Percentiles rank a stretch among this genome's conserved stretches.
phyloP scores from a whole-genome alignment of 2,113 vertebrate species.

The Petromus typicus region DNA sequence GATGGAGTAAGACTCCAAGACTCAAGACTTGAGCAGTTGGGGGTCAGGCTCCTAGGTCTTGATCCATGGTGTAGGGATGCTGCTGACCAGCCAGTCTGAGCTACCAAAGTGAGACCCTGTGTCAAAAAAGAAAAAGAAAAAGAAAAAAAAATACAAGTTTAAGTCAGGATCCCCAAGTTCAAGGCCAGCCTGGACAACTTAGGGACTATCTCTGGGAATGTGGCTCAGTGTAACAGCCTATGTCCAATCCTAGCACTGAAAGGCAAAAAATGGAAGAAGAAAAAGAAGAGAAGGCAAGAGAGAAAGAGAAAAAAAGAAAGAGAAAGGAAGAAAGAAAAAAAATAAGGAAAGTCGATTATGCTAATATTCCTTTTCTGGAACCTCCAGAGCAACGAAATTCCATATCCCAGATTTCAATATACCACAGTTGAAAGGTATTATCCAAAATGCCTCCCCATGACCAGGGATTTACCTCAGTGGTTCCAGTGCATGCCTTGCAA shows the following conservation, averaged over 20 bases:
- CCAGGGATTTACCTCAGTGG: no score
- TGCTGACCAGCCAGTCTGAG: background rate
- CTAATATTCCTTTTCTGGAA: background rate
- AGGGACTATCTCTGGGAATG: background rate
- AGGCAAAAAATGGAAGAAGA: background rate
- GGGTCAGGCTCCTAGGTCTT: background rate
- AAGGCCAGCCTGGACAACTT: background rate
- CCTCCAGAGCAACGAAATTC: background rate
- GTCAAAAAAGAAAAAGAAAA: background rate
- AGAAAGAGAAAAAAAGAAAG: no score
- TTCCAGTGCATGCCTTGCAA: no score
- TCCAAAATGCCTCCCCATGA: background rate
- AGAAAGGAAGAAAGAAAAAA: background rate
- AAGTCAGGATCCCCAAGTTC: background rate
- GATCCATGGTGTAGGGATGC: background rate
- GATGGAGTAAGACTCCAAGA: background rate
- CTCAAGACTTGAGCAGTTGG: background rate
- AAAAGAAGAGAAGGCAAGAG: background rate
- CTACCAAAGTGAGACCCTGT: no score
- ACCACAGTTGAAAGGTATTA: background rate
- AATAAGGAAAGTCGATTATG: background rate
- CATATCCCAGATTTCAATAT: background rate
- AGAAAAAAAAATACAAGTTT: slow-evolving; percentile 20
- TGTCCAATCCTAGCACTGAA: background rate
- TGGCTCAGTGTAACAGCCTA: background rate